Base-by-base conservation (phyloP, 2,797 vertebrate species). In the Malacoctenus gilli region DNA sequence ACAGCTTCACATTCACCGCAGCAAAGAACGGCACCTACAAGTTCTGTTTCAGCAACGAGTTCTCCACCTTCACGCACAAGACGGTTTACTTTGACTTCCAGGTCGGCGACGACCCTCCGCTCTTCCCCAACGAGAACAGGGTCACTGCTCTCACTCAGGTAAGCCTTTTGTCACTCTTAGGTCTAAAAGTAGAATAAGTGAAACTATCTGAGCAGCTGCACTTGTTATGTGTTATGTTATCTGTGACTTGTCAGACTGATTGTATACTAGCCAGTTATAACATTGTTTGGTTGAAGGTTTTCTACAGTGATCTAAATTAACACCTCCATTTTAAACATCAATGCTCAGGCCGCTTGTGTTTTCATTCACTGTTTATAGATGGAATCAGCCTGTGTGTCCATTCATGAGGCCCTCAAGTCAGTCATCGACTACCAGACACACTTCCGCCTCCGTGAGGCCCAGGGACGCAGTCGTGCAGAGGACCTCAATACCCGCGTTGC, bases 11-110 rank as follows among this genome's bases (percentile, higher is more conserved):
- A 0, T 99, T 98, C 82, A 96, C 95, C 10, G 95, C 96, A 12
- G 90, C 94, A 53, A 95, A 86, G 70, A 97, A 97, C 0, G 97
- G 97, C 78, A 96, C 96, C 5, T 96, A 91, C 87, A 98, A 96
- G 78, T 97, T 99, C 91, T 99, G 97, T 86, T 99, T 99, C 91
- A 98, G 96, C 83, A 99, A 99, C 1, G 96, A 99, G 72, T 99
- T 99, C 84, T 99, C 97, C 64, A 99, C 97, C 46, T 99, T 99
- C 74, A 98, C 97, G 4, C 97, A 99, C 91, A 99, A 99, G 92
- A 99, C 96, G 0, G 95, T 99, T 23, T 99, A 98, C 86, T 99
- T 99, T 44, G 97, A 99, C 82, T 98, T 99, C 80, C 97, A 99
- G 81, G 96, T 99, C 54, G 96, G 97, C 36, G 97, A 99, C 68